Evolutionary conservation across 2,113 vertebrate genomes (phyloP).

Genomic region (western clawed frog (Xenopus tropicalis)): UCB_Xtro_10.0 CM004447.2:12553501-12554000

Average conservation of each 20-base stretch:
- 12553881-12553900: conserved; percentile 19
- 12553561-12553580: background rate
- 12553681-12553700: no score
- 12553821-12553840: conserved; percentile 39
- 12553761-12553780: conserved; percentile 15
- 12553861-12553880: conserved; percentile 38
- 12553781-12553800: conserved; percentile 36
- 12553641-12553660: no score
- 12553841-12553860: conserved; percentile 45
- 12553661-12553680: no score
- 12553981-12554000: no score
- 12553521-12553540: conserved; percentile 99
- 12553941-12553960: no score
- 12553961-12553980: no score
- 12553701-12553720: no score
- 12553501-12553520: conserved; percentile 95
- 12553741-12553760: no score
- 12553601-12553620: no score
- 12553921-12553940: conserved; percentile 18
- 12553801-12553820: conserved; percentile 28
- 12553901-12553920: conserved; percentile 8
- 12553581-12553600: background rate
- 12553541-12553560: conserved; percentile 89
- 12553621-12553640: no score
- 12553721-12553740: no score